These are phyloP conservation scores for Xenopus tropicalis DNA, from an alignment of 2,113 vertebrate genomes.

Conservation along the genomic window DNA sequence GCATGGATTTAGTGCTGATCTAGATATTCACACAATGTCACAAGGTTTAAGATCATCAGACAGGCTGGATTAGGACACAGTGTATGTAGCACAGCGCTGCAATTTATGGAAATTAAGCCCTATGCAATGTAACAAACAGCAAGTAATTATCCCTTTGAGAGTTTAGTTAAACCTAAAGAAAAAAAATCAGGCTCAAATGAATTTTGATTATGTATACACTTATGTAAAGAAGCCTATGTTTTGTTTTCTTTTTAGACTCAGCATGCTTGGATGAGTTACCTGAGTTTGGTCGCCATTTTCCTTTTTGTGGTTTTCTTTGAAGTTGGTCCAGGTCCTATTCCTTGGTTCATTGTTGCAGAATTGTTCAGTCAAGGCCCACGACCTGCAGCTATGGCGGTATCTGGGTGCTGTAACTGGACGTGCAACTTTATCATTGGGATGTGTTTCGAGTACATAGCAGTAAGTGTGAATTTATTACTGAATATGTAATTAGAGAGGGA, in stretches of 20 bases:
- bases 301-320: constrained; percentile 94
- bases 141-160: too few species aligned
- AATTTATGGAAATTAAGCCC: too few species aligned
- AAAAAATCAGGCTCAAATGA: too few species aligned
- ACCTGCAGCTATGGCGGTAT: constrained; percentile 82
- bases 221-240: background rate
- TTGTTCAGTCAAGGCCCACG: constrained; percentile 95
- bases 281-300: constrained; percentile 88
- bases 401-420: constrained; percentile 89
- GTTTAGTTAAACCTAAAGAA: too few species aligned
- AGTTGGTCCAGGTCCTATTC: constrained; percentile 91
- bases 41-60: too few species aligned
- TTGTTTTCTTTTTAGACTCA: constrained; percentile 54
- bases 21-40: too few species aligned
- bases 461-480: constrained; percentile 52
- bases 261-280: constrained; percentile 85
- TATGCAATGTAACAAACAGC: too few species aligned
- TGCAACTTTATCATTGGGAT: constrained; percentile 92
- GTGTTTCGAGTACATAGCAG: constrained; percentile 87
- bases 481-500: too few species aligned
- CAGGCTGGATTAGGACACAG: too few species aligned
- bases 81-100: too few species aligned
- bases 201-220: too few species aligned
- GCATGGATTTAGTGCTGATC: too few species aligned
- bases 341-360: constrained; percentile 97